Base-by-base conservation (phyloP, 2,797 vertebrate species). In the Microctenopoma steveboyesi region DNA sequence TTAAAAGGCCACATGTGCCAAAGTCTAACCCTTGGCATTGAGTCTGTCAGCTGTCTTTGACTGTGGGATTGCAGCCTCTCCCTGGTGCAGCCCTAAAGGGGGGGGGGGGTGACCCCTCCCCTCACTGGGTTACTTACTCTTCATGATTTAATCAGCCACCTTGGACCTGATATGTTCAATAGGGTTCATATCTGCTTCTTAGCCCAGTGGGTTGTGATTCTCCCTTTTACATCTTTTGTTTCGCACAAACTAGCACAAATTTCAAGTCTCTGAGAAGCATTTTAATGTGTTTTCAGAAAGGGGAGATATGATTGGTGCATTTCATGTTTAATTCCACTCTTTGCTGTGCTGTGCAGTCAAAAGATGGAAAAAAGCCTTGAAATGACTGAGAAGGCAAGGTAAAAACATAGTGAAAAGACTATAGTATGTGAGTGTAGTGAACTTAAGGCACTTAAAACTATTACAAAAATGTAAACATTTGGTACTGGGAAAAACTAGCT, bases 61-160 rank as follows among this genome's bases (percentile, higher is more conserved):
- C 94, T 94, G 94, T 94, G 94, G 94, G 94, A 95, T 95, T 95
- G 94, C 92, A 94, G 93, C 93, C 92, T 92, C 92, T 93, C 89
- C 90, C 91, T 93, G 91, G 92, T 92, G 91, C 88, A 92, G 87
- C 92, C 91, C 89, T 87, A 73, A 85, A 80, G 80, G 81, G 83
- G 83, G 80, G 81, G 83, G 83, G 86, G 84, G 70, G 69, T 74
- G 75, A 78, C 76, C 81, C 84, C 81, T 84, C 63, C 81, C 86
- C 84, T 90, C 75, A 71, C 64, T 70, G 79, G 89, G 89, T 86
- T 85, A 88, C 60, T 86, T 79, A 89, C 61, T 89, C 84, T 81
- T 88, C 87, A 88, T 77, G 86, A 86, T 91, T 88, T 90, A 85
- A 90, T 92, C 85, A 84, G 83, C 89, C 90, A 88, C 72, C 82